Base-by-base conservation (phyloP, 2,888 invertebrate genomes). In the Crocallis elinguaria region DNA sequence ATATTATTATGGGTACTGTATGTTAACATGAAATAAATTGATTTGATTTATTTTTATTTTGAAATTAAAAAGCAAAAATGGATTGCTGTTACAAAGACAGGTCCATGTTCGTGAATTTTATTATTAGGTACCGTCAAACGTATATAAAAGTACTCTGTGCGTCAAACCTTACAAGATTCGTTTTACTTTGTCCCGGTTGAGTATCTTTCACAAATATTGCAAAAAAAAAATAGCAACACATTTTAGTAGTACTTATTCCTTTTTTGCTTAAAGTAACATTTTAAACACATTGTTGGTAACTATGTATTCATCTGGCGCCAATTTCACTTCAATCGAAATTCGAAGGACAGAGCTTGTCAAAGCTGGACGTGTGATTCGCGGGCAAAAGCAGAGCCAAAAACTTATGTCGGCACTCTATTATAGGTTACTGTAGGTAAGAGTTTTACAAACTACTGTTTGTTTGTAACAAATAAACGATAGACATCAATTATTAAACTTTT, bases 401-500 rank as follows among this genome's bases (percentile, higher is more conserved):
- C 38, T 38, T 38, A 25, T 11, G 4, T 9, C 2, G 25, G 1
- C 23, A 2, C 12, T 25, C 25, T 25, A 8, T 8, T 38, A 38
- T 4, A 38, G 7, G n/a, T 8, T 7, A 38, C 38, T 25, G 38
- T 25, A 38, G 38, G 38, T 38, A 38, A 38, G 38, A 25, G 1
- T 25, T 13, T 38, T 38, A 2, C 25, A 12, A 6, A 25, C 38
- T 38, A 38, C 23, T 38, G 38, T 13, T 14, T 29, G 37, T 36
- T 36, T 45, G n/a, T 37, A 45, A 27, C 17, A 45, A 45, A 45
- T 45, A 45, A 27, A 45, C 17, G 27, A 19, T 8, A 45, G 11
- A 19, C 12, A 45, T 45, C 45, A 37, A 45, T 27, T 27, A 38
- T n/a, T n/a, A n/a, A n/a, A n/a, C n/a, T n/a, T n/a, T n/a, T n/a